These are phyloP conservation scores for Gobius niger DNA, from an alignment of 2,113 vertebrate species.

Conservation along the genomic window DNA sequence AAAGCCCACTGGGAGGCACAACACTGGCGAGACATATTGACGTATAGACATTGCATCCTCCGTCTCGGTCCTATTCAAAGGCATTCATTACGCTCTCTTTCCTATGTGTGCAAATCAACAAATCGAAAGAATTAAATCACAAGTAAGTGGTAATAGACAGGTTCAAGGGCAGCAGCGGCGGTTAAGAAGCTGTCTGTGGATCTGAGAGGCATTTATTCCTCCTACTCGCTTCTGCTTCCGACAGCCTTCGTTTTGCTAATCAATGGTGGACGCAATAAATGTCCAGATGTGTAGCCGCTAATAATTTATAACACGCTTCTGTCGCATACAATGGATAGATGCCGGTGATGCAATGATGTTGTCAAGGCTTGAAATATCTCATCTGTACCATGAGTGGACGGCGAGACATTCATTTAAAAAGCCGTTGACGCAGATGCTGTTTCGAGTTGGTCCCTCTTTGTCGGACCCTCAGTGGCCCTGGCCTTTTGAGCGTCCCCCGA, in stretches of 20 bases:
- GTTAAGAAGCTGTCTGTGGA: neutral
- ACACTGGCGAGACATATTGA: neutral
- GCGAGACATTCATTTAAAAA: conserved; percentile 47
- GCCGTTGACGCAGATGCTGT: conserved; percentile 54
- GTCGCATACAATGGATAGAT: conserved; percentile 21
- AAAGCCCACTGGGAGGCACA: neutral
- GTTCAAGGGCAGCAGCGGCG: neutral
- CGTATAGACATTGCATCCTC: neutral
- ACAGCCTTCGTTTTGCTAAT: conserved; percentile 13
- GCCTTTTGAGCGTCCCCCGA: conserved; percentile 62
- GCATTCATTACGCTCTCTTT: neutral
- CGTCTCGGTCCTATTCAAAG: neutral
- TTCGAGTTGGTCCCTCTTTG: conserved; percentile 39
- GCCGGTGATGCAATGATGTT: conserved; percentile 58
- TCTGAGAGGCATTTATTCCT: neutral
- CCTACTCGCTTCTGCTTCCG: conserved; percentile 14
- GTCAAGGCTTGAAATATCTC: conserved; percentile 64
- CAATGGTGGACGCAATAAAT: conserved; percentile 7
- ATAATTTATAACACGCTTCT: conserved; percentile 21
- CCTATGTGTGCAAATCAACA: neutral
- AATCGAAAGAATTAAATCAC: neutral
- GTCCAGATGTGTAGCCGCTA: neutral
- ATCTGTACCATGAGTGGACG: conserved; percentile 67
- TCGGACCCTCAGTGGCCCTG: conserved; percentile 51
- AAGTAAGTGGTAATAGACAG: neutral